phyloP scores from a whole-genome alignment of 2,797 vertebrate genomes.

The Ctenochaetus hawaiiensis region DNA sequence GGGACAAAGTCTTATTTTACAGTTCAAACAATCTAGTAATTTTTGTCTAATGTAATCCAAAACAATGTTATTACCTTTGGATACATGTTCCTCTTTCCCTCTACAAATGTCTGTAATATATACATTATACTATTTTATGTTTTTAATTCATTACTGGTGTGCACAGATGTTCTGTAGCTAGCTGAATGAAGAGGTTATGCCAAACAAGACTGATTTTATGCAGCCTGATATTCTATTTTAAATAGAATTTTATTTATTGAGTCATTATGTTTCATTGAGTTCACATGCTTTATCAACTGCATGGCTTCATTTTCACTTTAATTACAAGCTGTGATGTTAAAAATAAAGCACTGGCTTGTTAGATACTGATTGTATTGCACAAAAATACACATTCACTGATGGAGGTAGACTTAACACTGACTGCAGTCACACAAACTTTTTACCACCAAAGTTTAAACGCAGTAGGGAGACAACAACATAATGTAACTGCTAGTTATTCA shows the following conservation, averaged over 20 bases:
- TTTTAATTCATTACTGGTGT: neutral
- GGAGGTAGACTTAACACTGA: neutral
- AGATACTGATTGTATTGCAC: neutral
- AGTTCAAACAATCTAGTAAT: neutral
- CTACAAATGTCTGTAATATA: neutral
- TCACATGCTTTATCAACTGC: neutral
- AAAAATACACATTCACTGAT: neutral
- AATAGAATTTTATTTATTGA: neutral
- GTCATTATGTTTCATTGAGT: slow-evolving; percentile 7
- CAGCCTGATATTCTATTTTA: neutral
- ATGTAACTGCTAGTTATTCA: no score
- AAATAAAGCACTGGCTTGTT: slow-evolving; percentile 1
- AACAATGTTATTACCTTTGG: neutral
- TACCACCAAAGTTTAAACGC: neutral
- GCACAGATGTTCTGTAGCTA: neutral
- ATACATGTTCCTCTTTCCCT: neutral
- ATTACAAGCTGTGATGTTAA: slow-evolving; percentile 4
- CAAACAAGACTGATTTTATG: neutral
- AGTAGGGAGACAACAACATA: neutral
- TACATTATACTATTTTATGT: neutral
- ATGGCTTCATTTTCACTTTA: slow-evolving; percentile 18
- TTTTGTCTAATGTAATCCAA: neutral
- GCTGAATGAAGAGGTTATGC: neutral
- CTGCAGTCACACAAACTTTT: neutral
- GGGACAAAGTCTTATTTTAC: neutral